phyloP scores from a whole-genome alignment of 2,888 invertebrate species.

The Atrina japonica region DNA sequence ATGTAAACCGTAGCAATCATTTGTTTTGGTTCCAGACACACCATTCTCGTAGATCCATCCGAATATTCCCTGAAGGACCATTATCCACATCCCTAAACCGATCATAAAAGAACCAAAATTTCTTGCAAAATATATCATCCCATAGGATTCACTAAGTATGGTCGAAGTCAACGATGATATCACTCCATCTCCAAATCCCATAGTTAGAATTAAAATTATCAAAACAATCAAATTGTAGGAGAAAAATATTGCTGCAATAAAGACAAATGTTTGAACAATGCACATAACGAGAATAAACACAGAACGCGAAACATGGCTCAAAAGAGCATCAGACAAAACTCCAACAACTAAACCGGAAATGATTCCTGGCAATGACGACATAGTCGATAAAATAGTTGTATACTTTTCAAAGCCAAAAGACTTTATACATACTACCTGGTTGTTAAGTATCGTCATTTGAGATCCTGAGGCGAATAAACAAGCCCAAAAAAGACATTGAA shows the following conservation, averaged over 20 bases:
- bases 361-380: slow-evolving; percentile 62
- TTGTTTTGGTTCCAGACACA: slow-evolving; percentile 55
- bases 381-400: slow-evolving; percentile 62
- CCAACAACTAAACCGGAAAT: slow-evolving; percentile 65
- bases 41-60: slow-evolving; percentile 62
- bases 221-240: slow-evolving; percentile 59
- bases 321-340: slow-evolving; percentile 60
- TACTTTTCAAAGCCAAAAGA: slow-evolving; percentile 62
- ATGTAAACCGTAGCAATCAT: slow-evolving; percentile 62
- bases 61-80: slow-evolving; percentile 60
- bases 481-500: slow-evolving; percentile 67
- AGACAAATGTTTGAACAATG: slow-evolving; percentile 56
- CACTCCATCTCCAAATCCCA: slow-evolving; percentile 69
- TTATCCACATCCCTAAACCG: slow-evolving; percentile 65
- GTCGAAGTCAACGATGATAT: slow-evolving; percentile 71
- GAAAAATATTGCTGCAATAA: slow-evolving; percentile 61
- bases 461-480: slow-evolving; percentile 66
- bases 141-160: slow-evolving; percentile 71
- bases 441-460: slow-evolving; percentile 67
- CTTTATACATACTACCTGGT: slow-evolving; percentile 66
- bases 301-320: slow-evolving; percentile 62
- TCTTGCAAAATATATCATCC: slow-evolving; percentile 67
- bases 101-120: slow-evolving; percentile 72
- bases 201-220: slow-evolving; percentile 54
- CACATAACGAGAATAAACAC: slow-evolving; percentile 58